A percentile compares a stretch with the other conserved stretches of the same genome.
These are phyloP conservation scores for Tokudaia tokunoshimensis DNA, from an alignment of 2,797 vertebrate species.

Conservation along the genomic window DNA sequence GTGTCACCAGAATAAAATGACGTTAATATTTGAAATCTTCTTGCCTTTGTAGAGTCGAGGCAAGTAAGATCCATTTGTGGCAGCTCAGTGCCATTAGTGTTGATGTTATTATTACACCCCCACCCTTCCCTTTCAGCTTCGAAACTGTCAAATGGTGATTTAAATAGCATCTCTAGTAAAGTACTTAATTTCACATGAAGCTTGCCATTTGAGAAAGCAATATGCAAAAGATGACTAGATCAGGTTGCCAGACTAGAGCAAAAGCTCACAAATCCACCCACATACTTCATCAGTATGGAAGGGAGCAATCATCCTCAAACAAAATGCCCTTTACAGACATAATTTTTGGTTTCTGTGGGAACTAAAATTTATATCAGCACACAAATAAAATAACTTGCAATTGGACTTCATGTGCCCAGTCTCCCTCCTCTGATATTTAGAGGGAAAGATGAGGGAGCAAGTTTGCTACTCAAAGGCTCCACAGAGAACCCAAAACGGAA, in stretches of 20 bases:
- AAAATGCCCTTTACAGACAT: constrained; percentile 55
- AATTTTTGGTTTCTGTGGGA: constrained; percentile 61
- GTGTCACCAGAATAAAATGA: constrained; percentile 48
- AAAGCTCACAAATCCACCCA: constrained; percentile 73
- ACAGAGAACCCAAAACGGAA: constrained; percentile 51
- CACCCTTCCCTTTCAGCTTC: constrained; percentile 54
- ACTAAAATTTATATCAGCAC: constrained; percentile 46
- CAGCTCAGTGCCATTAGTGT: constrained; percentile 53
- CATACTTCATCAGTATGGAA: constrained; percentile 58
- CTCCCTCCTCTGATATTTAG: neutral
- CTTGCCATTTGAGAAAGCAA: constrained; percentile 72
- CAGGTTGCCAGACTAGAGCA: constrained; percentile 48
- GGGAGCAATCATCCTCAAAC: constrained; percentile 58
- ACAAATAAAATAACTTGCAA: constrained; percentile 44
- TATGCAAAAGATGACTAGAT: constrained; percentile 70
- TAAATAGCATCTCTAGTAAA: constrained; percentile 72
- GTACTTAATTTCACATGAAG: constrained; percentile 73
- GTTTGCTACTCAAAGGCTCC: constrained; percentile 42
- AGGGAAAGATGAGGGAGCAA: constrained; percentile 6
- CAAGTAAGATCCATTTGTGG: constrained; percentile 53
- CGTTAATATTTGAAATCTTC: constrained; percentile 35
- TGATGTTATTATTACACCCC: constrained; percentile 1
- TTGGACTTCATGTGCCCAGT: constrained; percentile 36
- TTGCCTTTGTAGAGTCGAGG: constrained; percentile 10
- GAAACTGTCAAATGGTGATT: constrained; percentile 67